Percentiles rank a stretch among this genome's conserved stretches.
These are phyloP conservation scores for Heliconius nattereri DNA, from an alignment of 1,140 invertebrate species.

Conservation along the genomic window DNA sequence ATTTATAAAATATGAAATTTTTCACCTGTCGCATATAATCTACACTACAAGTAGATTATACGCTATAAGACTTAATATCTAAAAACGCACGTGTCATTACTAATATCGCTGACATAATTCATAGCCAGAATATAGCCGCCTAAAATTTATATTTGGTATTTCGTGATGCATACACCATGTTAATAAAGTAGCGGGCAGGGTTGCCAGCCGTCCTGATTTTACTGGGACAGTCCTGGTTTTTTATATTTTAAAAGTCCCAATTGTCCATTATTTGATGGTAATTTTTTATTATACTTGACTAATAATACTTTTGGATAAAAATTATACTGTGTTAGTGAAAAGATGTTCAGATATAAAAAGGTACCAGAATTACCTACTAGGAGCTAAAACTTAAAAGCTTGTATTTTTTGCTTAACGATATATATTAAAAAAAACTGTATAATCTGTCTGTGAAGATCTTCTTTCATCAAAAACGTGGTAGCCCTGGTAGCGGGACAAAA, in stretches of 20 bases:
- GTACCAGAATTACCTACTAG: no score
- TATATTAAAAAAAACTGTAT: no score
- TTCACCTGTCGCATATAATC: not conserved
- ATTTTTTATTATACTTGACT: no score
- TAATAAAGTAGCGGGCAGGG: not conserved
- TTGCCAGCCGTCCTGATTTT: not conserved
- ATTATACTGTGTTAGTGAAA: no score
- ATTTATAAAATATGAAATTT: not conserved
- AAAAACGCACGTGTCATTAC: constrained; percentile 6
- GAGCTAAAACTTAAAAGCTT: no score
- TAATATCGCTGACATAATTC: constrained; percentile 7
- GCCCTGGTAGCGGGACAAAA: not conserved
- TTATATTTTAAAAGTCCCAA: no score
- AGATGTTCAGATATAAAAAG: no score
- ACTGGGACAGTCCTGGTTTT: not conserved
- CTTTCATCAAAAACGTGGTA: not conserved
- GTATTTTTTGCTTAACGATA: no score
- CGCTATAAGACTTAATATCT: not conserved
- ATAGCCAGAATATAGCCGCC: not conserved
- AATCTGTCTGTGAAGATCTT: not conserved
- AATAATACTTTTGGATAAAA: no score
- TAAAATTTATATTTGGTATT: constrained; percentile 7
- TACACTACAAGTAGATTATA: not conserved
- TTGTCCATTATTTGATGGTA: no score
- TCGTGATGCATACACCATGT: constrained; percentile 4